These are phyloP conservation scores for Ariopsis seemanni DNA, from an alignment of 2,113 vertebrate genomes.

Conservation along the genomic window DNA sequence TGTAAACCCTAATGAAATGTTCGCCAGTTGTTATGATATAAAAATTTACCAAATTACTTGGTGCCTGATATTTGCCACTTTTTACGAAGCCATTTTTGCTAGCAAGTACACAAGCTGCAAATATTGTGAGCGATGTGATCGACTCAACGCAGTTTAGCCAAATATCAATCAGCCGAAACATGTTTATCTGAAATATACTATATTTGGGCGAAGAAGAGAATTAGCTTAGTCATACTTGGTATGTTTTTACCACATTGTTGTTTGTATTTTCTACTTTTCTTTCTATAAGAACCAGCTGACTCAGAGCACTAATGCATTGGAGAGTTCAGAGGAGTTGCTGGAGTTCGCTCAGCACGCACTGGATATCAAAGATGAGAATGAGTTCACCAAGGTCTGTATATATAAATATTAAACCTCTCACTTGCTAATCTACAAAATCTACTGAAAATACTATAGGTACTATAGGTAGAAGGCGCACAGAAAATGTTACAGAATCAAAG, in stretches of 20 bases:
- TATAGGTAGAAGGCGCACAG: background rate
- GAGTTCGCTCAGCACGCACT: conserved; percentile 81
- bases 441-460: too few relatives aligned
- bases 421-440: background rate
- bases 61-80: background rate
- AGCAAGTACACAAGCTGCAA: background rate
- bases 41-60: background rate
- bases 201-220: background rate
- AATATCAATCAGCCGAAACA: background rate
- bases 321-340: conserved; percentile 85
- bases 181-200: background rate
- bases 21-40: background rate
- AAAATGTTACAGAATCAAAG: background rate
- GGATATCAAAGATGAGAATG: conserved; percentile 78
- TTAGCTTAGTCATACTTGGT: background rate
- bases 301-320: conserved; percentile 80
- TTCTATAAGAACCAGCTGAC: conserved; percentile 78
- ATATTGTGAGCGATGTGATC: background rate
- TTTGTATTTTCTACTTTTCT: background rate
- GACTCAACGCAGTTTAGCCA: background rate
- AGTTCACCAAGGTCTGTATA: conserved; percentile 78
- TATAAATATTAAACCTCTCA: background rate
- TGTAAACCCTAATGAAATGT: background rate
- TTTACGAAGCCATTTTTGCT: background rate
- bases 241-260: background rate